These are phyloP conservation scores for Sturnus vulgaris DNA, from an alignment of 2,113 vertebrate species.

Conservation along the genomic window DNA sequence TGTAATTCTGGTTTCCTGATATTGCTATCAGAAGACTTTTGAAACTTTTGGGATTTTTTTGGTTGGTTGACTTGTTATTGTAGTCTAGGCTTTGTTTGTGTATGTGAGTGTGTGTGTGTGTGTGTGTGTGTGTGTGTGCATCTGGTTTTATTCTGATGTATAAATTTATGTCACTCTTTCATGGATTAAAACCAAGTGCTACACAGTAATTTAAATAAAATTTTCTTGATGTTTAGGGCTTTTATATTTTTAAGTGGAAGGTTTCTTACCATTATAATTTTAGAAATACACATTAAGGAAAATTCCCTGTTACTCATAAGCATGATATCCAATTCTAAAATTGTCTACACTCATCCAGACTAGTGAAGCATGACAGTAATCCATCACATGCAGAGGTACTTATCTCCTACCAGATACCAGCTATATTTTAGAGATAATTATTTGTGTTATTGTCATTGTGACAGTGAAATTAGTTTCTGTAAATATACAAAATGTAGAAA, in stretches of 20 bases:
- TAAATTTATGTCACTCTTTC: not conserved
- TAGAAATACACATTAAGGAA: not conserved
- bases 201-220: not conserved
- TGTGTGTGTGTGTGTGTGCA: not conserved
- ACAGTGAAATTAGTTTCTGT: not conserved
- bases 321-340: not conserved
- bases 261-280: not conserved
- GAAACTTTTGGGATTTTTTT: not conserved
- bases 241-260: not conserved
- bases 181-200: not conserved
- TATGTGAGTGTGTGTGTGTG: not conserved
- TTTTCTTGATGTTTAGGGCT: not conserved
- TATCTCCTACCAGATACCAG: not conserved
- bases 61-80: not conserved
- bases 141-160: not conserved
- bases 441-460: not conserved
- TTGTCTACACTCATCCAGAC: not conserved
- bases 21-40: not conserved
- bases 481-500: not conserved
- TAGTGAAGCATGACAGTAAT: not conserved
- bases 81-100: not conserved
- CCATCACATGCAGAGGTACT: not conserved
- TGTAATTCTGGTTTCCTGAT: not conserved
- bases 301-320: not conserved
- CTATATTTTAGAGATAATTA: constrained; percentile 7